Conservation (phyloP, 2,888 invertebrate genomes). For the Scaptomyza tumidula region DNA sequence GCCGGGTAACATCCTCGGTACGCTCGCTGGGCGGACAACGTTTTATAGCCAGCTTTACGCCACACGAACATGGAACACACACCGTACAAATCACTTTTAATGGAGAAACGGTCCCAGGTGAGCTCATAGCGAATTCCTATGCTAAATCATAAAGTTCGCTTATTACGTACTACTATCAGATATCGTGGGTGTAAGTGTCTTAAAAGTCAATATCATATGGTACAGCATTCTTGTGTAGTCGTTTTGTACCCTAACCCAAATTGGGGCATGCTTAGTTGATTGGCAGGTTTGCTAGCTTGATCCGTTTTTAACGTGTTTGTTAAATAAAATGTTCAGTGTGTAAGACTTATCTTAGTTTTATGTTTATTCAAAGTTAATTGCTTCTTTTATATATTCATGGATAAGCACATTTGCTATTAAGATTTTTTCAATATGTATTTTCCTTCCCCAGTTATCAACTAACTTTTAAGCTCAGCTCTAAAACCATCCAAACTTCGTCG, state of each 20-base stretch:
- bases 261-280: slow-evolving; percentile 28
- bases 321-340: neutral
- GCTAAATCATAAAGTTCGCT: slow-evolving; percentile 17
- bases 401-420: too few relatives aligned
- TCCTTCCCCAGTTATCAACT: too few relatives aligned
- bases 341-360: too few relatives aligned
- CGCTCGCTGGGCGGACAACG: slow-evolving; percentile 94
- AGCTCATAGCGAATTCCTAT: slow-evolving; percentile 84
- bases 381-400: neutral
- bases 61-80: slow-evolving; percentile 93
- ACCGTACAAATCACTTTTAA: slow-evolving; percentile 97
- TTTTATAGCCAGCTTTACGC: slow-evolving; percentile 96
- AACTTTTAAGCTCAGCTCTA: neutral
- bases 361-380: too few relatives aligned
- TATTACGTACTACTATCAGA: slow-evolving; percentile 22
- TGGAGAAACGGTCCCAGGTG: slow-evolving; percentile 94
- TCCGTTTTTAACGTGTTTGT: slow-evolving; percentile 7
- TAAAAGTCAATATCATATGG: slow-evolving; percentile 11
- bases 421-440: too few relatives aligned
- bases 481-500: neutral
- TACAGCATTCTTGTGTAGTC: slow-evolving; percentile 30
- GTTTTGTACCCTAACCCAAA: slow-evolving; percentile 23
- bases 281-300: slow-evolving; percentile 2
- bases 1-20: slow-evolving; percentile 97
- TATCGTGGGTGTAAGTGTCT: slow-evolving; percentile 30